Percentiles rank a stretch among this genome's conserved stretches.
Evolutionary conservation across 2,797 vertebrate genomes (phyloP).

Genomic region (Siniperca undulata): DNA sequence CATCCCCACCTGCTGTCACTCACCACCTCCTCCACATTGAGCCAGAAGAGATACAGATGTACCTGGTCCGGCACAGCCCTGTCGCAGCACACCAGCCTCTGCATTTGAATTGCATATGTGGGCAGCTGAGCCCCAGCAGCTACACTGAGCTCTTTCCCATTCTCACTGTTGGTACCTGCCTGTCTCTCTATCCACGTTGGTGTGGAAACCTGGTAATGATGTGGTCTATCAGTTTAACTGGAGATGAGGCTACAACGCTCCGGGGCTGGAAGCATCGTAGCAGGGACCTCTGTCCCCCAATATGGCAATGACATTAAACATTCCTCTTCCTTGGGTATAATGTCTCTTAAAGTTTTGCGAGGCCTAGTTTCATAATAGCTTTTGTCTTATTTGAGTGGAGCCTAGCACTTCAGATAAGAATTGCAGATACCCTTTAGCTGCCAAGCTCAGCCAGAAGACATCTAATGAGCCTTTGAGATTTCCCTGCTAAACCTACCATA

Average conservation of each 20-base stretch:
- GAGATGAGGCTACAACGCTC: conserved; percentile 70
- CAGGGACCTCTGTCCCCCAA: conserved; percentile 61
- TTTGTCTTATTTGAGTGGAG: conserved; percentile 83
- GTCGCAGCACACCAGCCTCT: conserved; percentile 72
- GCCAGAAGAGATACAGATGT: conserved; percentile 83
- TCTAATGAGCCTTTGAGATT: conserved; percentile 89
- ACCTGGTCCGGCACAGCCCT: conserved; percentile 74
- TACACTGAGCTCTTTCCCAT: conserved; percentile 60
- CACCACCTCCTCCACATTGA: conserved; percentile 79
- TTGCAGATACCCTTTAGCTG: conserved; percentile 85
- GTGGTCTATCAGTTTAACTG: conserved; percentile 82
- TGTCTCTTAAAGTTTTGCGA: conserved; percentile 81
- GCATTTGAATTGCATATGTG: conserved; percentile 87
- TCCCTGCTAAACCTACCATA: conserved; percentile 84
- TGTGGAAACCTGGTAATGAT: conserved; percentile 83
- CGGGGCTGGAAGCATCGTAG: conserved; percentile 69
- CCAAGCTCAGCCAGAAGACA: conserved; percentile 78
- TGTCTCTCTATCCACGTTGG: conserved; percentile 64
- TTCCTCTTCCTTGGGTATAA: conserved; percentile 69
- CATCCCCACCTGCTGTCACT: conserved; percentile 88
- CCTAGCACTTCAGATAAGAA: conserved; percentile 83
- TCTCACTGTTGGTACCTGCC: conserved; percentile 62
- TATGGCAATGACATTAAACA: conserved; percentile 75
- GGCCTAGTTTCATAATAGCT: conserved; percentile 79
- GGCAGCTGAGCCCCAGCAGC: conserved; percentile 75